These are phyloP conservation scores for Cacoxenus indagator DNA, from an alignment of 2,888 invertebrate species.

Conservation along the genomic window DNA sequence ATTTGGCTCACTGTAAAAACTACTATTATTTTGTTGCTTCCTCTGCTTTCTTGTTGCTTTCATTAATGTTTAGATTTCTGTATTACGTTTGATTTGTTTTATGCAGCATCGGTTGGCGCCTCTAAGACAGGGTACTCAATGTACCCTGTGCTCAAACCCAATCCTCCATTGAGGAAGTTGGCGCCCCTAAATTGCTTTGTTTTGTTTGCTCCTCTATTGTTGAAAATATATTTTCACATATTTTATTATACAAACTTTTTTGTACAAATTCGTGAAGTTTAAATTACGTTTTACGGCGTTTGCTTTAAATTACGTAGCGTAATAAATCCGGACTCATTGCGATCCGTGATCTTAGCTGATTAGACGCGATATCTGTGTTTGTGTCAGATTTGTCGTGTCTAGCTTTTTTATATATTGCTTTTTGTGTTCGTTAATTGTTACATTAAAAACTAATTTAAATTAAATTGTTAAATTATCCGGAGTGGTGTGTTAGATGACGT, in stretches of 20 bases:
- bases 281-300: too few relatives aligned
- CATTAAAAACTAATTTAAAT: background rate
- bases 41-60: conserved; percentile 21
- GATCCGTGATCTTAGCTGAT: too few relatives aligned
- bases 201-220: too few relatives aligned
- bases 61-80: conserved; percentile 37
- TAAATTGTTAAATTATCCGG: background rate
- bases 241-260: background rate
- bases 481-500: too few relatives aligned
- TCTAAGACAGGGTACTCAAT: too few relatives aligned
- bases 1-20: conserved; percentile 66
- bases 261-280: too few relatives aligned
- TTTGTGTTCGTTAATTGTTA: background rate
- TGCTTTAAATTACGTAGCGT: too few relatives aligned
- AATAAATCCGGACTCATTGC: too few relatives aligned
- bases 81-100: conserved; percentile 26
- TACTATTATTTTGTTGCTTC: background rate
- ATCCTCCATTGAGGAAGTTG: too few relatives aligned
- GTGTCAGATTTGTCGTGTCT: background rate
- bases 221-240: background rate
- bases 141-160: too few relatives aligned
- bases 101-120: background rate
- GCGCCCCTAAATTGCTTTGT: too few relatives aligned
- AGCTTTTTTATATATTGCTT: background rate
- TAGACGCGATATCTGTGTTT: too few relatives aligned